A percentile compares a stretch with the other conserved stretches of the same genome.
These are phyloP conservation scores for Alauda arvensis DNA, from an alignment of 2,797 vertebrate species.

Conservation along the genomic window DNA sequence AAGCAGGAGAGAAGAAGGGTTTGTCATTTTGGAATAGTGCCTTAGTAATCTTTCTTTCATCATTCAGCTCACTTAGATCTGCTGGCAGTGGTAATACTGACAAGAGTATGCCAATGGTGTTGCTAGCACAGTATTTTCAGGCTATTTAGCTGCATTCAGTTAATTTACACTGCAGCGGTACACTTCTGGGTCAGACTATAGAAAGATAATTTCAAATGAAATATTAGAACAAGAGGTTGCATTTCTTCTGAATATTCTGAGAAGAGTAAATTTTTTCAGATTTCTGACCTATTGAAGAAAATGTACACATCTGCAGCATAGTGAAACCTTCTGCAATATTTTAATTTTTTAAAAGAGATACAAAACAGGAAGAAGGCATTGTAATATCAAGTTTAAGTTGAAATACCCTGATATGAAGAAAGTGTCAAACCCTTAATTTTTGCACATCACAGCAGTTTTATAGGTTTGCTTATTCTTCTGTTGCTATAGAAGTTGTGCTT, in stretches of 20 bases:
- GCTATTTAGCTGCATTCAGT: not conserved
- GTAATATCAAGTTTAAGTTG: not conserved
- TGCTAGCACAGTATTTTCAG: not conserved
- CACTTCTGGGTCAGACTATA: not conserved
- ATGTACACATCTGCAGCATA: not conserved
- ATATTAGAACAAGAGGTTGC: not conserved
- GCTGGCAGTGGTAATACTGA: not conserved
- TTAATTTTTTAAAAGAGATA: not conserved
- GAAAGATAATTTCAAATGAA: not conserved
- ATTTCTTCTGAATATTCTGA: not conserved
- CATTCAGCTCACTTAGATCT: not conserved
- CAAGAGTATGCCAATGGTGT: not conserved
- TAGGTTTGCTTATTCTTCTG: not conserved
- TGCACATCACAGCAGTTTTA: not conserved
- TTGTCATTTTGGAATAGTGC: not conserved
- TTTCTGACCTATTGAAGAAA: not conserved
- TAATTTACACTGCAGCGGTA: accelerated
- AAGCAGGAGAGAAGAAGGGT: not conserved
- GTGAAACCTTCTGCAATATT: not conserved
- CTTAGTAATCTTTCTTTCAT: not conserved
- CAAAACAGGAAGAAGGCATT: not conserved
- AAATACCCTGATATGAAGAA: not conserved
- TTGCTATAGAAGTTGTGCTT: not conserved
- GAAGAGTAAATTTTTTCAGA: not conserved
- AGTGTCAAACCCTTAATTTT: not conserved